These are phyloP conservation scores for Picathartes gymnocephalus DNA, from an alignment of 2,113 vertebrate species.

Conservation along the genomic window DNA sequence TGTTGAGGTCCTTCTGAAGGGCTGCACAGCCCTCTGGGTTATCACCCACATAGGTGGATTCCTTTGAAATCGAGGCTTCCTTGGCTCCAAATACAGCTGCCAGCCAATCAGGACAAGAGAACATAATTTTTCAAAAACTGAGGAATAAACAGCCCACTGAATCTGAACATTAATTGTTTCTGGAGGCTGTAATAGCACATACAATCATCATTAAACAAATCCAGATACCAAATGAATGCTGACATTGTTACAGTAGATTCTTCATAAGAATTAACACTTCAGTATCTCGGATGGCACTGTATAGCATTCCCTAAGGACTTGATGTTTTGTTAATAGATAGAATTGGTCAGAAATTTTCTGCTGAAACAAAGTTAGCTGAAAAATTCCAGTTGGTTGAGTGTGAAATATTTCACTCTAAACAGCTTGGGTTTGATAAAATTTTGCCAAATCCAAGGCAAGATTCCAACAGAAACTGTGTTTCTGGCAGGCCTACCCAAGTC, in stretches of 20 bases:
- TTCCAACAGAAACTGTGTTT: constrained; percentile 25
- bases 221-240: neutral
- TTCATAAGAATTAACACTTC: neutral
- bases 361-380: constrained; percentile 1
- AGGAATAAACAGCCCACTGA: neutral
- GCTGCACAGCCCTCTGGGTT: neutral
- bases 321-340: neutral
- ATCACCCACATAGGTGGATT: neutral
- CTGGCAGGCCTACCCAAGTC: constrained; percentile 15
- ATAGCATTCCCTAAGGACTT: neutral
- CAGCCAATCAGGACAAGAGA: neutral
- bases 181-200: neutral
- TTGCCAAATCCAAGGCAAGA: constrained; percentile 16
- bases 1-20: neutral
- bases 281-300: neutral
- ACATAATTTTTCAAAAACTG: neutral
- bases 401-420: constrained; percentile 35
- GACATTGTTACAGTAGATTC: neutral
- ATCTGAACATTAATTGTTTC: neutral
- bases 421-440: constrained; percentile 25
- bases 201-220: neutral
- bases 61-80: neutral
- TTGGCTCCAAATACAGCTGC: neutral
- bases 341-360: neutral
- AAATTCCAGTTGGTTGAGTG: constrained; percentile 5